Conservation (phyloP, 2,113 vertebrate species). For the Dryoscopus gambensis region DNA sequence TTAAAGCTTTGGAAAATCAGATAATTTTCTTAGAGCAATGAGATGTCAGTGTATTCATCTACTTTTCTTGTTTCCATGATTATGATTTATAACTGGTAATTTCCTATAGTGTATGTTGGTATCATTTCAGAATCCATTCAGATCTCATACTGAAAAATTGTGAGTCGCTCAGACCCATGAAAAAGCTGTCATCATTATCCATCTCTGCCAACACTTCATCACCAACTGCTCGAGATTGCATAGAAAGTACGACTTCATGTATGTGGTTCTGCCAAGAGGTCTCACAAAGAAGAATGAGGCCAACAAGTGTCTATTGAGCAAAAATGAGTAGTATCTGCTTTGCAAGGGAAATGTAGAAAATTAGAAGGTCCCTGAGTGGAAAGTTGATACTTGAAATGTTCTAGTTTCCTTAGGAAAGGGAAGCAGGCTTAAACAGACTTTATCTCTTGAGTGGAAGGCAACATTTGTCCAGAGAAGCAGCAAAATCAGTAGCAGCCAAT, state of each 20-base stretch:
- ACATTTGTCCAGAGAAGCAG: not conserved
- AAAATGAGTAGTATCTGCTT: not conserved
- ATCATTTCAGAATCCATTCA: not conserved
- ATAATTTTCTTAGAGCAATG: not conserved
- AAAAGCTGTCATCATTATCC: not conserved
- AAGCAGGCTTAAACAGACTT: not conserved
- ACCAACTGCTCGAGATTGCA: not conserved
- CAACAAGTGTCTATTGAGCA: not conserved
- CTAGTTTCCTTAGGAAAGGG: not conserved
- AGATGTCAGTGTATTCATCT: not conserved
- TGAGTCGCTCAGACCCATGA: not conserved
- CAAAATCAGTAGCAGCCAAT: not conserved
- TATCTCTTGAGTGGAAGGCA: not conserved
- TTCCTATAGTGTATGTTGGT: not conserved
- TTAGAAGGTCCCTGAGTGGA: not conserved
- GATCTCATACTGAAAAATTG: not conserved
- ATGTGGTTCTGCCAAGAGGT: not conserved
- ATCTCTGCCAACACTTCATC: not conserved
- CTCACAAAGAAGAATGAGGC: not conserved
- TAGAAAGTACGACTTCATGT: not conserved
- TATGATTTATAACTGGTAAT: not conserved
- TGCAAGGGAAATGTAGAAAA: not conserved
- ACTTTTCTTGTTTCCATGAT: not conserved
- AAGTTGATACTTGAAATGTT: not conserved
- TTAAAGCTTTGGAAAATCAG: not conserved